Percentiles rank a stretch among this genome's conserved stretches.
These are phyloP conservation scores for Lepisosteus oculatus DNA, from an alignment of 2,113 vertebrate genomes.

Conservation along the genomic window DNA sequence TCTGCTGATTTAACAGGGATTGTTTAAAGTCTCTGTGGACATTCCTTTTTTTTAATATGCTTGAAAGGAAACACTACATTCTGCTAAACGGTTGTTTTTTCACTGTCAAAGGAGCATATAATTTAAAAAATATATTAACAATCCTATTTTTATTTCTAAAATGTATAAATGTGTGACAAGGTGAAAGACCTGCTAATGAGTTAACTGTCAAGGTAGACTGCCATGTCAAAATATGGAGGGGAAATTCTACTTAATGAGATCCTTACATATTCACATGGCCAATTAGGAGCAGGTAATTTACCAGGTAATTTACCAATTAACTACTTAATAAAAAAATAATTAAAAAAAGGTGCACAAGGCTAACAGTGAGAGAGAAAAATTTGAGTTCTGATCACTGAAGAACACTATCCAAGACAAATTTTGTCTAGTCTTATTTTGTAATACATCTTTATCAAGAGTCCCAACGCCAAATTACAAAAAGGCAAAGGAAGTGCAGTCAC, in stretches of 20 bases:
- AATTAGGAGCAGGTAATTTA: not conserved
- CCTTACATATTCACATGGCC: slow-evolving; percentile 6
- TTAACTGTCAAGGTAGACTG: slow-evolving; percentile 4
- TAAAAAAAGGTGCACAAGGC: slow-evolving; percentile 35
- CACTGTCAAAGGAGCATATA: no score
- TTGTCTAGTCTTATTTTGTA: no score
- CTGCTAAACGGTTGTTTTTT: no score
- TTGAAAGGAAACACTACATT: no score
- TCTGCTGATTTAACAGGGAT: slow-evolving; percentile 40
- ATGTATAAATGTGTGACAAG: slow-evolving; percentile 2
- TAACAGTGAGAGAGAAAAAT: slow-evolving; percentile 38
- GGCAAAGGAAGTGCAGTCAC: no score
- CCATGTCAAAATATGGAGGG: slow-evolving; percentile 7
- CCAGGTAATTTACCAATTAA: slow-evolving; percentile 9
- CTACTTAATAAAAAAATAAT: not conserved
- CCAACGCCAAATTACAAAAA: no score
- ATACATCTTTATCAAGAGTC: no score
- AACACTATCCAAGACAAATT: no score
- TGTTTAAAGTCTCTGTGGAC: slow-evolving; percentile 34
- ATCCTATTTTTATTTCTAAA: no score
- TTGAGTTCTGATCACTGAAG: no score
- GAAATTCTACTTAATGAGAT: not conserved
- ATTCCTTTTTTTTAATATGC: not conserved
- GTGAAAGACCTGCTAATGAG: slow-evolving; percentile 13
- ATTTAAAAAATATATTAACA: no score